Conservation (phyloP, 92 coral and sea anemone genomes). For the Epizoanthus rinbou region DNA sequence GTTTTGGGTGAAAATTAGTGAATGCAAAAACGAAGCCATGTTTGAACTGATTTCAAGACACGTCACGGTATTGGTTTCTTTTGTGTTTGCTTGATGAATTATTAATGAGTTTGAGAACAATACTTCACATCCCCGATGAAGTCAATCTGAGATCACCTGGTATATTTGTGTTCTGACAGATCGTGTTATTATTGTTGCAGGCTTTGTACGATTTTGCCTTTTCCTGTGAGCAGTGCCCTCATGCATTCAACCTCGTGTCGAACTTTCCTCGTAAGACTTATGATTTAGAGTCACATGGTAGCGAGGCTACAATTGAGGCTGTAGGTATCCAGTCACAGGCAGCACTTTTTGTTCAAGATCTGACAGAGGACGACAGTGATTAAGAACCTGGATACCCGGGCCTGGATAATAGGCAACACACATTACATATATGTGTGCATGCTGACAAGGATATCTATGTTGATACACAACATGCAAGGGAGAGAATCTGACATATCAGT, state of each 20-base stretch:
- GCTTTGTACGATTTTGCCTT: conserved; percentile 92
- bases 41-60: no score
- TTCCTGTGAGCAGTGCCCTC: conserved; percentile 92
- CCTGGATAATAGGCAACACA: no score
- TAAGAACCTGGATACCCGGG: conserved; percentile 13
- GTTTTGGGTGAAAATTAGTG: no score
- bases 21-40: no score
- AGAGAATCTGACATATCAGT: no score
- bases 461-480: no score
- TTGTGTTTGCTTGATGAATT: no score
- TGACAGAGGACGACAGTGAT: conserved; percentile 94
- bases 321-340: conserved; percentile 90
- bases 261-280: conserved; percentile 91
- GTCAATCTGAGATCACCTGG: background rate
- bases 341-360: conserved; percentile 80
- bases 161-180: background rate
- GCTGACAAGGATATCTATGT: no score
- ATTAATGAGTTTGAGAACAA: no score
- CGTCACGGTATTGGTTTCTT: no score
- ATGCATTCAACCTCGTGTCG: conserved; percentile 83
- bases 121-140: background rate
- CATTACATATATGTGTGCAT: no score
- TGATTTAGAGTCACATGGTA: conserved; percentile 61
- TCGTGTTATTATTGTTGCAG: conserved; percentile 44
- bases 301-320: conserved; percentile 73